Evolutionary conservation across 2,888 invertebrate genomes (phyloP).

Genomic region (Rutpela maculata): DNA sequence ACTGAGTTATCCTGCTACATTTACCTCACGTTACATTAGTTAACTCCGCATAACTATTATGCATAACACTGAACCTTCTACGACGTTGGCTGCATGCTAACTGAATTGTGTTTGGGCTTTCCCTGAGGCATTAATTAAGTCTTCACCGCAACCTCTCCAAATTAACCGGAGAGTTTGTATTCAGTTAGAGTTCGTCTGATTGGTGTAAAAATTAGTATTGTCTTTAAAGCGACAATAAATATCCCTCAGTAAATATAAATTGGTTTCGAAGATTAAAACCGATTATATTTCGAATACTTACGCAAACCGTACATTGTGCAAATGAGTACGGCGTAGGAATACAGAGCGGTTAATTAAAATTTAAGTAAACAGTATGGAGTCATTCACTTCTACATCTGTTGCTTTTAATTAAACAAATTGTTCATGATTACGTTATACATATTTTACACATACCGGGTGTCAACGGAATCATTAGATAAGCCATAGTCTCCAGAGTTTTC

Average conservation of each 20-base stretch:
- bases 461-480: too few species aligned
- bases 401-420: neutral
- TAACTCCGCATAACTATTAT: slow-evolving; percentile 9
- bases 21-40: neutral
- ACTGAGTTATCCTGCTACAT: neutral
- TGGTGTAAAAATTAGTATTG: slow-evolving; percentile 2
- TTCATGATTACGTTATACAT: neutral
- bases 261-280: neutral
- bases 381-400: neutral
- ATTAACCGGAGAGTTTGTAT: neutral
- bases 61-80: neutral
- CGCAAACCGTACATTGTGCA: neutral
- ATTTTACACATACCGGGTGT: too few species aligned
- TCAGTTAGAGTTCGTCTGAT: neutral
- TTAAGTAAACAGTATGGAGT: neutral
- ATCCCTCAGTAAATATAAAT: neutral
- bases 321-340: neutral
- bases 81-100: neutral
- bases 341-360: neutral
- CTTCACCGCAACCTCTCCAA: neutral
- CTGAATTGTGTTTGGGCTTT: neutral
- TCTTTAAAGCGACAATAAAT: slow-evolving; percentile 4
- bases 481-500: too few species aligned
- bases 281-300: slow-evolving; percentile 1
- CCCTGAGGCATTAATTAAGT: slow-evolving; percentile 15